Conservation (phyloP, 2,113 vertebrate genomes). For the Catharus bicknelli region DNA sequence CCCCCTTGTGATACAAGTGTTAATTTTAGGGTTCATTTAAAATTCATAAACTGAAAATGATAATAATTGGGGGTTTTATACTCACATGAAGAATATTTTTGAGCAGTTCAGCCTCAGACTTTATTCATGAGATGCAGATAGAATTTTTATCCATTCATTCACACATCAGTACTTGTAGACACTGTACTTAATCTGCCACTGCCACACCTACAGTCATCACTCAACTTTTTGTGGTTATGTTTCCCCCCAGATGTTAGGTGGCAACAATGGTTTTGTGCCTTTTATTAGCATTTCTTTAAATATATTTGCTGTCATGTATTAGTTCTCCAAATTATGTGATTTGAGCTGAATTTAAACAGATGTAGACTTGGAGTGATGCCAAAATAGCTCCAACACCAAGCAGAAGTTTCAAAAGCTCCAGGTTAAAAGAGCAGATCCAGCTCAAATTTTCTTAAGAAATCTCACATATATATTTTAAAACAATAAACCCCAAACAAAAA, state of each 20-base stretch:
- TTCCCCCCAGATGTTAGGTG: not conserved
- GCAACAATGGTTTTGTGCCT: not conserved
- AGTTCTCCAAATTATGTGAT: not conserved
- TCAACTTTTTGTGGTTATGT: not conserved
- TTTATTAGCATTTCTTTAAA: not conserved
- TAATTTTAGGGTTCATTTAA: slow-evolving; percentile 57
- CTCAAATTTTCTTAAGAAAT: not conserved
- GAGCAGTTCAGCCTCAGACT: not conserved
- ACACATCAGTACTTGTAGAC: not conserved
- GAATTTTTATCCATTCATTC: not conserved
- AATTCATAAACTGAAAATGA: slow-evolving; percentile 41
- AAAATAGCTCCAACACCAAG: not conserved
- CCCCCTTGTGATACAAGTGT: not conserved
- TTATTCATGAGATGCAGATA: slow-evolving; percentile 9
- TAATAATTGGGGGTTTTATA: not conserved
- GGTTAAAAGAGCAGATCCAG: not conserved
- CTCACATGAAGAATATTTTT: not conserved
- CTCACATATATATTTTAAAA: not conserved
- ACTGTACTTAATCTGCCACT: not conserved
- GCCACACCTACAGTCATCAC: not conserved
- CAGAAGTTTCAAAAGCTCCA: not conserved
- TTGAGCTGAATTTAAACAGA: not conserved
- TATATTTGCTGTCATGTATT: not conserved
- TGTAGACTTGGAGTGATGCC: not conserved
- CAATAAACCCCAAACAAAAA: not conserved